These are phyloP conservation scores for Triops longicaudatus DNA, from an alignment of 1,140 invertebrate species.

Conservation along the genomic window DNA sequence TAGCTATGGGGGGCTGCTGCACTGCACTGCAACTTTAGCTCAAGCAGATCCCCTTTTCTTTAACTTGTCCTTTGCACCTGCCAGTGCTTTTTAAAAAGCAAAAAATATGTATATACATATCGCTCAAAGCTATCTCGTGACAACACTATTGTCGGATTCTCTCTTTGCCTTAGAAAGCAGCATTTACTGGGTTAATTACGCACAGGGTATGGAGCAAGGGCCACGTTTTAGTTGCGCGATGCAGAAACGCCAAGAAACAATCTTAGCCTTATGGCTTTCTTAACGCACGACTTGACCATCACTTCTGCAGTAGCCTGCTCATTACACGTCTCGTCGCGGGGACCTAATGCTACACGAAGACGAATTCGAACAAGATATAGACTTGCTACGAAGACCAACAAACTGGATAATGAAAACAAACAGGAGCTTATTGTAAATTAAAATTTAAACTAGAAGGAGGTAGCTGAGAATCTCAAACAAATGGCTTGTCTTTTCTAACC, in stretches of 20 bases:
- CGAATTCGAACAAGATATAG: neutral
- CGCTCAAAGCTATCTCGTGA: neutral
- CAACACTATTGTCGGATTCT: neutral
- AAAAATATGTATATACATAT: neutral
- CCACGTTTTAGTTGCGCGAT: neutral
- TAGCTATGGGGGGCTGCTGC: neutral
- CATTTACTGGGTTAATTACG: neutral
- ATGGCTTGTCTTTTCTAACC: too few species aligned
- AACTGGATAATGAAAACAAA: neutral
- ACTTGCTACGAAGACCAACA: neutral
- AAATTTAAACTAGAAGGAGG: too few species aligned
- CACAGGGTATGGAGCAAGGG: neutral
- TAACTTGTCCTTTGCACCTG: slow-evolving; percentile 4
- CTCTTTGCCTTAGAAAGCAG: neutral
- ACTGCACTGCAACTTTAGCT: too few species aligned
- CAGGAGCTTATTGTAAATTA: too few species aligned
- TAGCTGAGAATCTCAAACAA: too few species aligned
- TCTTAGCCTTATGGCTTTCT: neutral
- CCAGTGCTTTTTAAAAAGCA: neutral
- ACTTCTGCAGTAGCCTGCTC: neutral
- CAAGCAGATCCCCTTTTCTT: neutral
- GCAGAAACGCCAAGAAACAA: neutral
- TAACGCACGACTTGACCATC: neutral
- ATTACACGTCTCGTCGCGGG: neutral
- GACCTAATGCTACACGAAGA: neutral